Base-by-base conservation (phyloP, 2,113 vertebrate genomes). In the Lota lota region DNA sequence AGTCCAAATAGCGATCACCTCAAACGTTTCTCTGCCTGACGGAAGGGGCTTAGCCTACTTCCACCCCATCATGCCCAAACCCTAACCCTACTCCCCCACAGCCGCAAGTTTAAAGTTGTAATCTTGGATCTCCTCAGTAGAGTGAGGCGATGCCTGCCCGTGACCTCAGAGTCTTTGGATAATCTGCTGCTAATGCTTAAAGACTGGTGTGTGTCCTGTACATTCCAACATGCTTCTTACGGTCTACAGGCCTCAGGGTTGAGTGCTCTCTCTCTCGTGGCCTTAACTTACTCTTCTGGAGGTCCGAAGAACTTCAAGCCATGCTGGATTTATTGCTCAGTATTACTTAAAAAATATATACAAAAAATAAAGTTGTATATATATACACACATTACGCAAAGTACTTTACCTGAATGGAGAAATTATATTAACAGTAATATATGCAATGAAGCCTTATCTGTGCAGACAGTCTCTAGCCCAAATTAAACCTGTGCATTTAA, bases 181-280 rank as follows among this genome's bases (percentile, higher is more conserved):
- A 86, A 88, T 91, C 87, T 84, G 64, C 79, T 54, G 73, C 72
- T 89, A 85, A 88, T 84, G 65, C 78, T 86, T 84, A 90, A 89
- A 90, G 40, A 5, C 40, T 14, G 12, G 40, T 47, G 40, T 47
- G 40, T 14, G 7, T 90, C 83, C 72, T 75, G 78, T 80, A 80
- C 68, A 82, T 66, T 51, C 81, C 71, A 75, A 85, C 79, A 33
- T 14, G 76, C 88, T 61, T 73, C 80, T 83, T 83, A 79, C 85
- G 79, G 78, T 68, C 74, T 54, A 68, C 47, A 73, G 68, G 78
- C 74, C 51, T 70, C 68, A 77, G 66, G 79, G 73, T 70, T 78
- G 71, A 66, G 70, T 53, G 56, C 69, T 61, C 57, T n/a, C 59
- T 2, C 60, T 73, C 59, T 63, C 17, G 5, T 62, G 67, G 77